Conservation (phyloP, 2,888 invertebrate species). For the Agonopterix heracliana region DNA sequence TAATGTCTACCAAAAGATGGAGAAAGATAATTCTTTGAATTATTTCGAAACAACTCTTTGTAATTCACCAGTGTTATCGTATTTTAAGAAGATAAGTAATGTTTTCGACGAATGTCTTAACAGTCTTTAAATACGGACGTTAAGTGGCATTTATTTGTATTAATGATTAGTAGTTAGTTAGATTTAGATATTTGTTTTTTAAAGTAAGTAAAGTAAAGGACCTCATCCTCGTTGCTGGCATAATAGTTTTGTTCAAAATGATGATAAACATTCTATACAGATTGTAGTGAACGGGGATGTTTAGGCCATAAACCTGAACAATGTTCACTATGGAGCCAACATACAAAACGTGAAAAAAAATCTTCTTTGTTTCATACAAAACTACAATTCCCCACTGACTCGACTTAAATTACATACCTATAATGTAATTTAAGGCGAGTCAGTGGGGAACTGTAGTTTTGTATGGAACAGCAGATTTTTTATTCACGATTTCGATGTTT, state of each 20-base stretch:
- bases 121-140: background rate
- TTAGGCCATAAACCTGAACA: no score
- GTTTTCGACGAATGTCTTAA: slow-evolving; percentile 6
- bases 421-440: no score
- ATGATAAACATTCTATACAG: background rate
- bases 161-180: background rate
- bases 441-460: no score
- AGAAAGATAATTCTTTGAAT: slow-evolving; percentile 7
- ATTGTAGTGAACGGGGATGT: no score
- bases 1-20: slow-evolving; percentile 20
- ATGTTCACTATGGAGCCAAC: no score
- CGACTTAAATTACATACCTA: no score
- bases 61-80: slow-evolving; percentile 11
- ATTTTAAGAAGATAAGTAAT: slow-evolving; percentile 10
- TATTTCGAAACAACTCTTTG: slow-evolving; percentile 14
- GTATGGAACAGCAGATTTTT: no score
- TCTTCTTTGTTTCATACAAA: no score
- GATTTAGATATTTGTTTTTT: background rate
- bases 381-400: no score
- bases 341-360: no score
- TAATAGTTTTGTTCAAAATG: background rate
- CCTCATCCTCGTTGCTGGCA: background rate
- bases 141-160: background rate
- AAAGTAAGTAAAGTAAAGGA: no score
- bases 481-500: no score